Evolutionary conservation across 1,140 invertebrate species (phyloP).

Genomic region (Antheraea mylitta): DNA sequence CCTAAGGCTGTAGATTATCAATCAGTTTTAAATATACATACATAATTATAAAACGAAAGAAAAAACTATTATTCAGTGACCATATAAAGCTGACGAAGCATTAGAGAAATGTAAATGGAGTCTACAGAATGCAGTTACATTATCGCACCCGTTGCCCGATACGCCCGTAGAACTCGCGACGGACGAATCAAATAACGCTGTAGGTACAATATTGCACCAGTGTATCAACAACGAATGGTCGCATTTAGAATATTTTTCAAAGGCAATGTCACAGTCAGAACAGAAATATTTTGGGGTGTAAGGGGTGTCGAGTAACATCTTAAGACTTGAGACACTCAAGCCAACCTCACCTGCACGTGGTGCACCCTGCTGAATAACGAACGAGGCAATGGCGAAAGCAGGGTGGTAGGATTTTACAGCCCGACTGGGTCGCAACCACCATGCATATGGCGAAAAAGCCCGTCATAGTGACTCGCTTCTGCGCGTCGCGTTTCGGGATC

Average conservation of each 20-base stretch:
- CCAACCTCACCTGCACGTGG: too few species aligned
- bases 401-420: too few species aligned
- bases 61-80: conserved; percentile 42
- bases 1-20: conserved; percentile 8
- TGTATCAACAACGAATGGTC: neutral
- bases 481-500: too few species aligned
- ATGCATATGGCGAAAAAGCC: too few species aligned
- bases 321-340: too few species aligned
- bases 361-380: too few species aligned
- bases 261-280: neutral
- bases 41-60: conserved; percentile 22
- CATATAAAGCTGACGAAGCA: conserved; percentile 31
- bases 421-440: too few species aligned
- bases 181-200: neutral
- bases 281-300: too few species aligned
- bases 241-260: neutral
- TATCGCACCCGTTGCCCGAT: conserved; percentile 33
- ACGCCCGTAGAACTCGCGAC: neutral
- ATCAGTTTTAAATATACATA: conserved; percentile 19
- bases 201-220: neutral
- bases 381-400: too few species aligned
- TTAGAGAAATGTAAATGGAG: conserved; percentile 63
- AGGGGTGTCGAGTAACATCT: too few species aligned
- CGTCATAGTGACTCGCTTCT: too few species aligned
- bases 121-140: conserved; percentile 36